Percentiles rank a stretch among this genome's conserved stretches.
These are phyloP conservation scores for Cryptotermes secundus DNA, from an alignment of 1,140 invertebrate genomes.

Conservation along the genomic window DNA sequence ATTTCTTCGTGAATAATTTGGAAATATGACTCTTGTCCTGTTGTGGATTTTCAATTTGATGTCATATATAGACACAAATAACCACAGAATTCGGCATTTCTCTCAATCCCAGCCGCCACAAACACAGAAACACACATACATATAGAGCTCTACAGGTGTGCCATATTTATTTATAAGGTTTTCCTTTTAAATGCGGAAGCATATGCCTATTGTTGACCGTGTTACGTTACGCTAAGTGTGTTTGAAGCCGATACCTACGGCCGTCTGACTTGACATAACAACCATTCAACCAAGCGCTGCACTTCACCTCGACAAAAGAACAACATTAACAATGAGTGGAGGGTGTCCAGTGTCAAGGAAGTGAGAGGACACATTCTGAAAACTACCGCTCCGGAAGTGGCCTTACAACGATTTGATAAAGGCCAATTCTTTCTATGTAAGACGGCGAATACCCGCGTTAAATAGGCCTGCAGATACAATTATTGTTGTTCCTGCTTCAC, in stretches of 20 bases:
- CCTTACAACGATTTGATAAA: neutral
- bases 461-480: neutral
- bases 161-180: too few species aligned
- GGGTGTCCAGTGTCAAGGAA: conserved; percentile 1
- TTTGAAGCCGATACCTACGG: neutral
- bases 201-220: too few species aligned
- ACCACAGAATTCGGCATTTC: too few species aligned
- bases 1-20: too few species aligned
- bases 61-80: too few species aligned
- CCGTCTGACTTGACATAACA: neutral
- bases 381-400: neutral
- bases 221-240: too few species aligned
- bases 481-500: neutral
- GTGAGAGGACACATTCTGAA: neutral
- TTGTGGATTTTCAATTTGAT: too few species aligned
- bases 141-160: too few species aligned
- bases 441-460: neutral
- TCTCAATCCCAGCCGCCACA: too few species aligned
- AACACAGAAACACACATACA: too few species aligned
- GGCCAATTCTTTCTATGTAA: neutral
- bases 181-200: too few species aligned
- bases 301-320: neutral
- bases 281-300: neutral
- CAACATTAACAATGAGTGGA: neutral
- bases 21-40: too few species aligned